phyloP scores from a whole-genome alignment of 2,888 invertebrate genomes.

The Balanococcus diminutus region DNA sequence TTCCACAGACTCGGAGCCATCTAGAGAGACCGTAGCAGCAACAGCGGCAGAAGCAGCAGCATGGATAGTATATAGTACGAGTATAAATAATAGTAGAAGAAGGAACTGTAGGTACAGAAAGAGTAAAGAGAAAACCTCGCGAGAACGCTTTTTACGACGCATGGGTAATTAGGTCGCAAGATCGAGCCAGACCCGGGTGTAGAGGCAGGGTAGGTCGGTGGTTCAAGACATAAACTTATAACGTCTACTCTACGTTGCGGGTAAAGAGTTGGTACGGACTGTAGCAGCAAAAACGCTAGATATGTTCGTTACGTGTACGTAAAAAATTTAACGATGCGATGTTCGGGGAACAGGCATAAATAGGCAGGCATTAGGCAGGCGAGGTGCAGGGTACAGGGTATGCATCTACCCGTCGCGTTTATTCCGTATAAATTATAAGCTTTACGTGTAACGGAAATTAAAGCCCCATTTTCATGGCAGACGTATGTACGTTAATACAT shows the following conservation, averaged over 20 bases:
- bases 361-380: not conserved
- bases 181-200: not conserved
- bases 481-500: not conserved
- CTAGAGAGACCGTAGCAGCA: too few species aligned
- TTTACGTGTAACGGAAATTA: slow-evolving; percentile 24
- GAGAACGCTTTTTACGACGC: not conserved
- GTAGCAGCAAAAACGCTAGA: not conserved
- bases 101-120: not conserved
- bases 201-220: not conserved
- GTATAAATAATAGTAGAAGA: not conserved
- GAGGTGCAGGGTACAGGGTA: not conserved
- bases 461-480: not conserved
- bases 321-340: not conserved
- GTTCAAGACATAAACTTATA: not conserved
- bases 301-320: not conserved
- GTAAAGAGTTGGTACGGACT: not conserved
- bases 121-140: not conserved
- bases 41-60: too few species aligned
- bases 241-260: too few species aligned
- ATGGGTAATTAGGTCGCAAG: not conserved
- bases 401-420: not conserved
- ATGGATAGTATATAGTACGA: not conserved
- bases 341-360: not conserved
- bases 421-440: slow-evolving; percentile 11
- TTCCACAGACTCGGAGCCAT: too few species aligned